Percentiles rank a stretch among this genome's conserved stretches.
These are phyloP conservation scores for Tetramorium parvispinum DNA, from an alignment of 1,140 invertebrate species.

Conservation along the genomic window DNA sequence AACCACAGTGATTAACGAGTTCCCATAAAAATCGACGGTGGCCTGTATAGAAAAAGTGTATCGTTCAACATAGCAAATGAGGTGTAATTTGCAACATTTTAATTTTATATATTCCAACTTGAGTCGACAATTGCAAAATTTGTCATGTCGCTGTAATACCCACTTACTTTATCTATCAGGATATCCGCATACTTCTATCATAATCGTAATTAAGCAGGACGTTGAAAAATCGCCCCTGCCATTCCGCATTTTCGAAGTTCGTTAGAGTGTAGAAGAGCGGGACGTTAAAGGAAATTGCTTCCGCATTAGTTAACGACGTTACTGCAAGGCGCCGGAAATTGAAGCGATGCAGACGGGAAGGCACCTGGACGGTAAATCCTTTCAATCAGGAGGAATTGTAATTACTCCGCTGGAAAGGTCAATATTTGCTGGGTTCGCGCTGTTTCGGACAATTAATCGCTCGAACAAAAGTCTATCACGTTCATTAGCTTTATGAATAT, in stretches of 20 bases:
- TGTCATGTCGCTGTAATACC: not conserved
- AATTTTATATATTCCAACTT: not conserved
- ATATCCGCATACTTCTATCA: not conserved
- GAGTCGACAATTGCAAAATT: not conserved
- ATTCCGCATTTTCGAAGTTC: slow-evolving; percentile 34
- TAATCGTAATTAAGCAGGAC: not conserved
- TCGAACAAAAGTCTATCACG: not conserved
- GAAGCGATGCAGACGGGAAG: slow-evolving; percentile 27
- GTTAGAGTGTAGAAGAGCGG: slow-evolving; percentile 23
- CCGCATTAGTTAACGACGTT: slow-evolving; percentile 57
- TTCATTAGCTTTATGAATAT: not conserved
- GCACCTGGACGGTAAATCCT: slow-evolving; percentile 20
- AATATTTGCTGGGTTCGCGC: slow-evolving; percentile 17
- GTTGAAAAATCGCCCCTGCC: not conserved
- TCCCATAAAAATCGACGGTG: not conserved
- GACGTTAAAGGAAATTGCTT: slow-evolving; percentile 52
- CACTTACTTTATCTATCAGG: not conserved
- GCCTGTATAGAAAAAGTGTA: not conserved
- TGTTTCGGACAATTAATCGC: not conserved
- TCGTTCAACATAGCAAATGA: not conserved
- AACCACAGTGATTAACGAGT: not conserved
- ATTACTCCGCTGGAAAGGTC: slow-evolving; percentile 18
- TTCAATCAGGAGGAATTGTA: slow-evolving; percentile 42
- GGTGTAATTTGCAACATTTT: not conserved
- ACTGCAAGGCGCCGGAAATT: slow-evolving; percentile 47